A percentile compares a stretch with the other conserved stretches of the same genome.
Conservation (phyloP, 2,113 vertebrate genomes). For the Gasterosteus nipponicus region DNA sequence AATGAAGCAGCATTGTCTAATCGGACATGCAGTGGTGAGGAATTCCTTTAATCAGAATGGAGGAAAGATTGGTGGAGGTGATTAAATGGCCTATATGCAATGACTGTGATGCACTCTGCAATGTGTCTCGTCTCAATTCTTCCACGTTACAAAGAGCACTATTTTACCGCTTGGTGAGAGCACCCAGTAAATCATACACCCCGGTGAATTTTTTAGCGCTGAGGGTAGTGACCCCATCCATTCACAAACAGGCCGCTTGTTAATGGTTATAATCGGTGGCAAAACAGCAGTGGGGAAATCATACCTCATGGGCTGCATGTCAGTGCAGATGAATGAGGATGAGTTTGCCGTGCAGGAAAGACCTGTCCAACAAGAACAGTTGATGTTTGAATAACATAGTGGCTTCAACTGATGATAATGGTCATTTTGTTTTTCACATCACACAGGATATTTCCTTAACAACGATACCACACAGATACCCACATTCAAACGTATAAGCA, state of each 20-base stretch:
- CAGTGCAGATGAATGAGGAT: constrained; percentile 4
- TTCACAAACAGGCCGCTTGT: constrained; percentile 29
- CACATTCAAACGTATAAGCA: background rate
- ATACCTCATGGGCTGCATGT: constrained; percentile 29
- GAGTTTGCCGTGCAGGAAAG: background rate
- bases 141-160: background rate
- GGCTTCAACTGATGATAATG: background rate
- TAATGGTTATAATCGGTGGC: constrained; percentile 44
- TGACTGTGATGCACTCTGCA: constrained; percentile 37
- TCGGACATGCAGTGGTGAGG: constrained; percentile 11
- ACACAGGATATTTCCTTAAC: background rate
- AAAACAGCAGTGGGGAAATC: constrained; percentile 13
- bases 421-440: background rate
- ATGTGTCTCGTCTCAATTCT: constrained; percentile 19
- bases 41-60: constrained; percentile 28
- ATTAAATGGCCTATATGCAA: constrained; percentile 37
- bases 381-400: background rate
- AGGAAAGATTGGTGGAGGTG: constrained; percentile 21
- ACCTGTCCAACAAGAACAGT: background rate
- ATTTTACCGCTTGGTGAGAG: constrained; percentile 3
- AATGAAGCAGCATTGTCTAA: background rate
- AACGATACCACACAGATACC: background rate
- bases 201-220: constrained; percentile 46
- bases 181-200: constrained; percentile 27
- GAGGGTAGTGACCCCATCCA: constrained; percentile 38